A percentile compares a stretch with the other conserved stretches of the same genome.
These are phyloP conservation scores for Sebastes matsubarae DNA, from an alignment of 2,797 vertebrate genomes.

Conservation along the genomic window DNA sequence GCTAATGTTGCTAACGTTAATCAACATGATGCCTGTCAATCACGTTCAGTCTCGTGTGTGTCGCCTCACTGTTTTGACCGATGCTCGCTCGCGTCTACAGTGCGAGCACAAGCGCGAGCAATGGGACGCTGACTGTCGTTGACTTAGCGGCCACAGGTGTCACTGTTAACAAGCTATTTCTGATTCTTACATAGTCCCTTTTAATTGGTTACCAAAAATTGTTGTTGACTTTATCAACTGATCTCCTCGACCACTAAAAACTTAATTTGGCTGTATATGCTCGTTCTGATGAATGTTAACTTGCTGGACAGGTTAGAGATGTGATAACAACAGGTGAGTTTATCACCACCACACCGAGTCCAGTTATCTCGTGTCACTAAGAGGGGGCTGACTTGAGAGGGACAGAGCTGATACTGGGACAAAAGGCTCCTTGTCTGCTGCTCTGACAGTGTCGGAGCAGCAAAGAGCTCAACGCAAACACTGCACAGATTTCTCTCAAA, in stretches of 20 bases:
- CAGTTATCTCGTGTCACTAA: conserved; percentile 37
- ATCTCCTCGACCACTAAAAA: neutral
- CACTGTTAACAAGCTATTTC: no score
- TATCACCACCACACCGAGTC: neutral
- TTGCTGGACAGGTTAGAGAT: neutral
- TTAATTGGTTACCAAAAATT: neutral
- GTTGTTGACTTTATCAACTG: neutral
- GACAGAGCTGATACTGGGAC: conserved; percentile 54
- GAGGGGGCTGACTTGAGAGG: conserved; percentile 50
- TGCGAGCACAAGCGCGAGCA: no score
- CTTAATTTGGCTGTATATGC: neutral
- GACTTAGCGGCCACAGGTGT: no score
- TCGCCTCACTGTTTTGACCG: no score
- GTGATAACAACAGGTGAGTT: conserved; percentile 31
- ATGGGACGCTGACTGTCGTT: no score
- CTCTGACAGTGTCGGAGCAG: conserved; percentile 18
- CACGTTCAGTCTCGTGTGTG: no score
- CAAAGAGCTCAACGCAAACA: conserved; percentile 38
- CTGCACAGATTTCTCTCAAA: conserved; percentile 15
- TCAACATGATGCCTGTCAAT: no score
- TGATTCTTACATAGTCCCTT: no score
- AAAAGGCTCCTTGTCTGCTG: conserved; percentile 63
- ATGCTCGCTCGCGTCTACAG: no score
- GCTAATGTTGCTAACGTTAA: no score
- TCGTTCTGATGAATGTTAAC: neutral